Base-by-base conservation (phyloP, 2,888 invertebrate genomes). In the Pinctada fucata region DNA sequence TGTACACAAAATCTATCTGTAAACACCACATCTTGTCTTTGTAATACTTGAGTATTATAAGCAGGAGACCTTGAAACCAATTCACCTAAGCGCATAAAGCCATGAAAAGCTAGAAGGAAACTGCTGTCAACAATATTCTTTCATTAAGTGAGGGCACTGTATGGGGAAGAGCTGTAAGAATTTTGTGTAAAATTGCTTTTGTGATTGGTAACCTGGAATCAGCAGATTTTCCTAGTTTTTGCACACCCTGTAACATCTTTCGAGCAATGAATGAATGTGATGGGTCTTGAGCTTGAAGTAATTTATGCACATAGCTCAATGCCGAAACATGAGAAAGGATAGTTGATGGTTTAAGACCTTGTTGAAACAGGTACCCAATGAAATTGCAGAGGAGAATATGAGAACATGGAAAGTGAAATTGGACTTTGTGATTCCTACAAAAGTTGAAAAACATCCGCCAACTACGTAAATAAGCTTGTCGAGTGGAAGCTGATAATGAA, bases 301-400 rank as follows among this genome's bases (percentile, higher is more conserved):
- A 5, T 48, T 74, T 74, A 48, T 74, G 74, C 2, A 74, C 3
- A 74, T 74, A 74, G 31, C 74, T 74, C 3, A 74, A n/a, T 47
- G 74, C 74, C 50, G 65, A 74, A n/a, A 74, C 47, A 66, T 74
- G 66, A 58, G 74, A 65, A 16, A 47, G 3, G 48, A 74, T 74
- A 50, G 66, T 50, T 3, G 74, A 65, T 5, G 74, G 74, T 6
- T 51, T 74, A 16, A 50, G 68, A 45, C 65, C 65, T 52, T 51
- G 6, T 6, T 47, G 4, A 47, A 67, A 75, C 6, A 67, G 10
- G n/a, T 8, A 10, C 8, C 48, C 4, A 45, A 67, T 51, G 50
- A 75, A 75, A 45, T 64, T 47, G n/a, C 47, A 45, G 8, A 67
- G 5, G n/a, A 67, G 49, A n/a, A 52, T 52, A 3, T 51, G 50